Conservation (phyloP, 2,888 invertebrate species). For the Isoperla grammatica region DNA sequence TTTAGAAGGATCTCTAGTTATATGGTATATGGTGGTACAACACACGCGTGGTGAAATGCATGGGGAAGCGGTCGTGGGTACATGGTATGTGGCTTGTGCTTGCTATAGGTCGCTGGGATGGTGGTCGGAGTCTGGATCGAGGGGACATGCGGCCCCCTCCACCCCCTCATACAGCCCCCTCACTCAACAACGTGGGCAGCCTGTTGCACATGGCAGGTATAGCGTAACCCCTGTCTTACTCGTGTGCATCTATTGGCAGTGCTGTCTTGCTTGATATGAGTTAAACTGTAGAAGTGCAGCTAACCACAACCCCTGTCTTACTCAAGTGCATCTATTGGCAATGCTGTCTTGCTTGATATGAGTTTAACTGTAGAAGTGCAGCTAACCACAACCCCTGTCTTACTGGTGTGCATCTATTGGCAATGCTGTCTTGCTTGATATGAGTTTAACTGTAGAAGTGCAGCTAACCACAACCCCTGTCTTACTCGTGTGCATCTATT, state of each 20-base stretch:
- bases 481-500: neutral
- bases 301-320: constrained; percentile 35
- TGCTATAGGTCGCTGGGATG: constrained; percentile 50
- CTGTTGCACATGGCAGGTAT: constrained; percentile 80
- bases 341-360: too few species aligned
- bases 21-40: neutral
- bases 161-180: constrained; percentile 49
- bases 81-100: neutral
- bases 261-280: too few species aligned
- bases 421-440: too few species aligned
- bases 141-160: constrained; percentile 32
- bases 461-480: constrained; percentile 36
- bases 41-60: neutral
- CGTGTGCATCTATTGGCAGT: neutral
- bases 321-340: neutral
- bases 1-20: too few species aligned
- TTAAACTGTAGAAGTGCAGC: too few species aligned
- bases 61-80: neutral
- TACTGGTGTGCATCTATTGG: neutral
- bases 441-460: too few species aligned
- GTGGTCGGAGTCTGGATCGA: constrained; percentile 55
- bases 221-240: constrained; percentile 34
- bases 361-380: too few species aligned
- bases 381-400: constrained; percentile 36
- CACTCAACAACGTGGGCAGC: constrained; percentile 56